Evolutionary conservation across 2,888 invertebrate species (phyloP).

Genomic region (Ferdinandea cuprea): DNA sequence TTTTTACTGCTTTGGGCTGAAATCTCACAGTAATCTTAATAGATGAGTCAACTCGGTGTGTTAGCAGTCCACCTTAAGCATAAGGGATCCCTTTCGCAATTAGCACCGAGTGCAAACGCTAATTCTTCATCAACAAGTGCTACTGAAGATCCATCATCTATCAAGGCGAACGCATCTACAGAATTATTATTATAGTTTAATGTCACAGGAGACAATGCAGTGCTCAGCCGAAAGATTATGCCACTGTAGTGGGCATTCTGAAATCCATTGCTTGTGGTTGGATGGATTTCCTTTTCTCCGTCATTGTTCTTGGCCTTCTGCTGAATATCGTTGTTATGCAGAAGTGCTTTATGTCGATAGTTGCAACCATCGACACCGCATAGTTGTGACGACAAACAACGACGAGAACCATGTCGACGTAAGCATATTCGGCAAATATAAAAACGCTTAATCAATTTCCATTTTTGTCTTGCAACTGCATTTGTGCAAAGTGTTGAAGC

Average conservation of each 20-base stretch:
- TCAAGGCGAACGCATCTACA: constrained; percentile 12
- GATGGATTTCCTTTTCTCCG: background rate
- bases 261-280: background rate
- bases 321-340: constrained; percentile 43
- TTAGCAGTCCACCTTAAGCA: constrained; percentile 21
- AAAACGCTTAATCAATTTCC: constrained; percentile 28
- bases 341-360: constrained; percentile 48
- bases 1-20: background rate
- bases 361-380: constrained; percentile 46
- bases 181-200: constrained; percentile 14
- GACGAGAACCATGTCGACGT: constrained; percentile 27
- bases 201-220: background rate
- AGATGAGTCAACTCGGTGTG: constrained; percentile 10
- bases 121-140: constrained; percentile 19
- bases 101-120: constrained; percentile 1
- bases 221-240: background rate
- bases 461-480: constrained; percentile 23
- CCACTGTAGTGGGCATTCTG: constrained; percentile 13
- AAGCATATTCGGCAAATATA: constrained; percentile 45
- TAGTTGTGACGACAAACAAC: constrained; percentile 29
- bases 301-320: background rate
- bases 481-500: background rate
- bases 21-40: constrained; percentile 7
- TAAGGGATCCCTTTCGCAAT: background rate
- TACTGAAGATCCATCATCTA: constrained; percentile 27